Evolutionary conservation across 2,797 vertebrate species (phyloP), one percentile per base, ranked within the genome.

Genomic region (Valencia hispanica): DNA sequence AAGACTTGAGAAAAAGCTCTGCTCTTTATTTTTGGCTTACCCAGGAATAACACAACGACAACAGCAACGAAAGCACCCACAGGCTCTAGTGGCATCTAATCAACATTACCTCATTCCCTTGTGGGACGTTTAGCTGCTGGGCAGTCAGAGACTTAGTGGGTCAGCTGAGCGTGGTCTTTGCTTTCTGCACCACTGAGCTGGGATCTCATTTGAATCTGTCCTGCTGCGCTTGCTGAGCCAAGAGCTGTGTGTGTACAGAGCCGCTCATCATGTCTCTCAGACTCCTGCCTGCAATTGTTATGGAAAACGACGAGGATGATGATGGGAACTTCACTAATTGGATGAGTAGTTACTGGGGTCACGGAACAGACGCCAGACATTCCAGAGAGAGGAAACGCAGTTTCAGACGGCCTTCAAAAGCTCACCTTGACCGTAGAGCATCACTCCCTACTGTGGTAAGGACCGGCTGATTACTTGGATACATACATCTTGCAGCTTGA

Each of bases 311-410:
- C 5, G 97, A 98, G 6, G 96, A 98, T 39, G 97, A 98, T 69
- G 98, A 99, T 80, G 95, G 97, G 15, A 97, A 96, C 88, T 99
- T 99, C 93, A 97, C 98, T 78, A 98, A 97, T 80, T 99, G 98
- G 97, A 98, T 99, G 98, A 99, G 97, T 88, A 99, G 97, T 81
- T 99, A 97, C 92, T 99, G 97, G 97, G 97, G 97, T 69, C 97
- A 99, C 70, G 96, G 92, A 51, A 72, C 90, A 22, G 91, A 91
- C 5, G 15, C 53, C 0, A 78, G 77, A 22, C 77, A 79, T 12
- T 82, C 94, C 77, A 95, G 93, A 79, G 96, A 96, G 12, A 88
- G 92, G 30, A 96, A 94, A 87, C 86, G 93, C 83, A 95, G 96
- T 77, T 96, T 94, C 89, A 95, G 94, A 82, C 92, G 76, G 68